Base-by-base conservation (phyloP, 2,113 vertebrate genomes). In the Delphinapterus leucas region DNA sequence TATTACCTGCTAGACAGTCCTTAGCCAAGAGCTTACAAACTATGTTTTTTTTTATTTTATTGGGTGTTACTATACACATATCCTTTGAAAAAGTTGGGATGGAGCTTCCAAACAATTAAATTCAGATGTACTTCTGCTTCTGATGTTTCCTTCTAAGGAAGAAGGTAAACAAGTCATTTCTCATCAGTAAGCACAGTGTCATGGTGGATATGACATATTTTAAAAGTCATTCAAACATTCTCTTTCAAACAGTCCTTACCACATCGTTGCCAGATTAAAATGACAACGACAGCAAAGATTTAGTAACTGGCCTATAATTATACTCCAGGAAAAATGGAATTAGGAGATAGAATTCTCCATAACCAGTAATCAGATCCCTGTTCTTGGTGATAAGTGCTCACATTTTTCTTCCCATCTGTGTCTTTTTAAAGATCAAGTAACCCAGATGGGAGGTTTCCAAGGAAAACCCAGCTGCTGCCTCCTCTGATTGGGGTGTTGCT, bases 381-480 rank as follows among this genome's bases (percentile, higher is more conserved):
- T 26, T 58, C 82, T 47, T 1, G 6, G 28, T 36, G 49, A 41
- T 55, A 6, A 6, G 53, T 5, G 31, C 44, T 80, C 91, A 33
- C 36, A 53, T 31, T 79, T 85, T 71, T 70, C 71, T 84, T 38
- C 36, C n/a, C 88, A 60, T 67, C 23, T 84, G 83, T 9, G 36
- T 70, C 63, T 84, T 44, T 86, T 49, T 55, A 63, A 38, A 61
- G 63, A 67, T 44, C 88, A 85, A 47, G 44, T 76, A 10, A 53
- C 83, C 23, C 61, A 63, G 76, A 53, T 41, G 83, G 31, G 36
- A 88, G 28, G 47, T 91, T 38, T 71, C 79, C 55, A 73, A 31
- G 28, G 44, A 90, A 74, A 81, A 77, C 33, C 44, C n/a, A 79
- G 55, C 65, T 79, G 70, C 36, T 47, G 21, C 63, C 36, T 55